These are phyloP conservation scores for Henricia sp. DNA, from an alignment of 53 echinoderm and acorn worm genomes.

Conservation along the genomic window DNA sequence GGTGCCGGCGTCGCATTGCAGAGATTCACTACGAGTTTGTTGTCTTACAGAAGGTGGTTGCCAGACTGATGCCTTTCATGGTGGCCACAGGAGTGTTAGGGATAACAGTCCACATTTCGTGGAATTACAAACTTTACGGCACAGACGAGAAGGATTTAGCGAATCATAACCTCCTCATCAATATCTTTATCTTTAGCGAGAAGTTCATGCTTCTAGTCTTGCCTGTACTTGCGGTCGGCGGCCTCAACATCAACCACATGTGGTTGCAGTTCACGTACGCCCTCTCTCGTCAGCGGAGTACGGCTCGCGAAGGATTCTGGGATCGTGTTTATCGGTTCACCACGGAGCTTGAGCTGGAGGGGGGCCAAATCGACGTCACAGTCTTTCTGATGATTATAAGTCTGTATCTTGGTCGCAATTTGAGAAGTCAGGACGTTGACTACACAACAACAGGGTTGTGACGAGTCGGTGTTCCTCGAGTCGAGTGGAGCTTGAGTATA, in stretches of 20 bases:
- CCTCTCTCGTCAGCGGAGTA: slow-evolving; percentile 66
- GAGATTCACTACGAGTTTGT: slow-evolving; percentile 71
- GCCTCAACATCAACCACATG: slow-evolving; percentile 60
- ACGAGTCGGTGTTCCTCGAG: not conserved
- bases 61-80: slow-evolving; percentile 66
- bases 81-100: slow-evolving; percentile 74
- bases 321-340: slow-evolving; percentile 62
- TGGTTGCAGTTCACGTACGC: slow-evolving; percentile 77
- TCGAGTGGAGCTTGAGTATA: not conserved
- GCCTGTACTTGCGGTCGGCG: slow-evolving; percentile 67
- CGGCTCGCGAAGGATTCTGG: slow-evolving; percentile 76
- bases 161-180: slow-evolving; percentile 43
- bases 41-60: slow-evolving; percentile 44
- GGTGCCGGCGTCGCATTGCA: slow-evolving; percentile 72
- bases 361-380: slow-evolving; percentile 18
- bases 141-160: not conserved
- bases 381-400: slow-evolving; percentile 67
- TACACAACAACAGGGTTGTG: not conserved
- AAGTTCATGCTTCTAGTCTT: slow-evolving; percentile 76
- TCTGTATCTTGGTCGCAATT: slow-evolving; percentile 69
- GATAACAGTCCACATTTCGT: slow-evolving; percentile 77
- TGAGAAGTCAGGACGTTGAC: slow-evolving; percentile 65
- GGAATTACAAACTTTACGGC: slow-evolving; percentile 80
- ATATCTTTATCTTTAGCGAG: slow-evolving; percentile 73
- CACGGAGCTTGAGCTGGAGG: slow-evolving; percentile 56